Conservation (phyloP, 1,140 invertebrate genomes). For the Zaprionus gabonicus region DNA sequence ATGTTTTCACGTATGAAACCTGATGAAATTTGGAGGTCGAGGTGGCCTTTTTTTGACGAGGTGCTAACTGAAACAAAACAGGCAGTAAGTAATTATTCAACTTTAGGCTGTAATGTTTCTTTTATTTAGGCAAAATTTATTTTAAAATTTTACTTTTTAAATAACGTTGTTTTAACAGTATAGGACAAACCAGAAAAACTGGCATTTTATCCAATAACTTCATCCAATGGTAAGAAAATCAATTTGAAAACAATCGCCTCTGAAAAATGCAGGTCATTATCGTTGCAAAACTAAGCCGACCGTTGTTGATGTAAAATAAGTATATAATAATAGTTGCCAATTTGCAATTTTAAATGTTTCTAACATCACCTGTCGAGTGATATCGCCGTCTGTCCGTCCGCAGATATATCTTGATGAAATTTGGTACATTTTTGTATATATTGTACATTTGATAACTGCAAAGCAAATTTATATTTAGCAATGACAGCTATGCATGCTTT, state of each 20-base stretch:
- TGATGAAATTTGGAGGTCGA: slow-evolving; percentile 64
- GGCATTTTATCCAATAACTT: slow-evolving; percentile 79
- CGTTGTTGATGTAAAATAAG: slow-evolving; percentile 86
- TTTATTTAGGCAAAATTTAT: not conserved
- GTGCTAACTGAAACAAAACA: slow-evolving; percentile 15
- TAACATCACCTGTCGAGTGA: too few relatives aligned
- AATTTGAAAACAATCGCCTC: slow-evolving; percentile 77
- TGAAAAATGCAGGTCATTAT: slow-evolving; percentile 86
- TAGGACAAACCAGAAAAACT: slow-evolving; percentile 86
- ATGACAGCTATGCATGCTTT: too few relatives aligned
- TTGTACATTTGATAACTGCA: too few relatives aligned
- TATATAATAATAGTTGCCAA: not conserved
- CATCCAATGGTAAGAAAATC: slow-evolving; percentile 85
- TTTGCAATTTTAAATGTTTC: too few relatives aligned
- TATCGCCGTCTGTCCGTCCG: slow-evolving; percentile 41
- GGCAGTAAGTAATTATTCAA: not conserved
- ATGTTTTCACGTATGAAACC: slow-evolving; percentile 84
- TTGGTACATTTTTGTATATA: too few relatives aligned
- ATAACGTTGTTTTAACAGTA: slow-evolving; percentile 52
- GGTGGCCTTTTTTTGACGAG: not conserved
- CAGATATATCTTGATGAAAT: too few relatives aligned
- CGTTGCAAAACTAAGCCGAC: slow-evolving; percentile 87
- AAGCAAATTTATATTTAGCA: too few relatives aligned
- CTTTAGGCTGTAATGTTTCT: slow-evolving; percentile 1
- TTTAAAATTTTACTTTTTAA: slow-evolving; percentile 6